Evolutionary conservation across 2,888 invertebrate genomes (phyloP).

Genomic region (Hypercompe scribonia): DNA sequence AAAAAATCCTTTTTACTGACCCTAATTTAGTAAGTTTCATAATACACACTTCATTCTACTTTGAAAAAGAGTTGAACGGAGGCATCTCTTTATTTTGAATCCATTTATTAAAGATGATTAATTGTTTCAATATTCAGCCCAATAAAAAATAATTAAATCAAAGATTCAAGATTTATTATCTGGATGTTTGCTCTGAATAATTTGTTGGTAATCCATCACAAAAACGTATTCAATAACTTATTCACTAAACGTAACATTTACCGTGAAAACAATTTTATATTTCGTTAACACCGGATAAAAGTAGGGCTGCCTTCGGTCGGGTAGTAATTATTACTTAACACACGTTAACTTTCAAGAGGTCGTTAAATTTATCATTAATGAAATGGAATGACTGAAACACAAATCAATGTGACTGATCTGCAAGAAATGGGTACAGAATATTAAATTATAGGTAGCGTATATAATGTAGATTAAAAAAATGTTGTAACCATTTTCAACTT

Average conservation of each 20-base stretch:
- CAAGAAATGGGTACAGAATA: too few species aligned
- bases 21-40: not conserved
- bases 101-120: not conserved
- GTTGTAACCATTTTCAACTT: too few species aligned
- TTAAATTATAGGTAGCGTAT: too few species aligned
- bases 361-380: too few species aligned
- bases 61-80: not conserved
- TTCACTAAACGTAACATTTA: conserved; percentile 20
- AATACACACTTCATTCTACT: not conserved
- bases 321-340: not conserved
- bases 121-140: not conserved
- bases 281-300: not conserved
- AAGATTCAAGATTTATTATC: conserved; percentile 12
- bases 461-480: too few species aligned
- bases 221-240: conserved; percentile 24
- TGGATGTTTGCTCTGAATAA: conserved; percentile 13
- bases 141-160: not conserved
- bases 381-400: too few species aligned
- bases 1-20: not conserved
- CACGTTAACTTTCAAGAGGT: not conserved
- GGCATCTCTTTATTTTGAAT: not conserved
- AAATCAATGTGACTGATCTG: too few species aligned
- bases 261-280: not conserved
- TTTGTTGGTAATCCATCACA: conserved; percentile 27
- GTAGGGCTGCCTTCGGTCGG: not conserved